Evolutionary conservation across 2,888 invertebrate genomes (phyloP).

Genomic region (Oxyscelio sp.): DNA sequence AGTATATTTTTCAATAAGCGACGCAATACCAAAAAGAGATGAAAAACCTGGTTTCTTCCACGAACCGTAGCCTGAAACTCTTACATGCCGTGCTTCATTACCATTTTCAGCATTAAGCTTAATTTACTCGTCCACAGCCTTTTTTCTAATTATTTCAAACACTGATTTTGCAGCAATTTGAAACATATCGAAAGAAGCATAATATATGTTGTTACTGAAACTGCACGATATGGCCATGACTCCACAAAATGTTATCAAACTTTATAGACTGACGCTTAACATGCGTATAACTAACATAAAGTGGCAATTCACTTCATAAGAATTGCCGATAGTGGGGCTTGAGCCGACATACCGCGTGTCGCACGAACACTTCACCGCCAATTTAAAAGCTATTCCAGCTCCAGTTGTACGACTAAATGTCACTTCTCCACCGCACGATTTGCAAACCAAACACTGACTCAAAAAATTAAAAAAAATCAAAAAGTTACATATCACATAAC

Average conservation of each 20-base stretch:
- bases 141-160: conserved; percentile 22
- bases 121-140: conserved; percentile 31
- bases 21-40: conserved; percentile 34
- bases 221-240: conserved; percentile 16
- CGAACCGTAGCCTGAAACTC: conserved; percentile 14
- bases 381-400: too few relatives aligned
- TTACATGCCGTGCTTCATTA: conserved; percentile 13
- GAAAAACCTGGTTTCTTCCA: conserved; percentile 31
- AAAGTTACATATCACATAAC: too few relatives aligned
- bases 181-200: conserved; percentile 17
- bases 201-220: conserved; percentile 30
- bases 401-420: not conserved
- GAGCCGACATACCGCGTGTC: not conserved
- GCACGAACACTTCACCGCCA: not conserved
- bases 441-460: too few relatives aligned
- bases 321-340: not conserved
- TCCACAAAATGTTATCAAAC: not conserved
- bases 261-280: too few relatives aligned
- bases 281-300: too few relatives aligned
- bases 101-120: conserved; percentile 34
- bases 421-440: not conserved
- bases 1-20: too few relatives aligned
- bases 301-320: not conserved
- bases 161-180: conserved; percentile 37
- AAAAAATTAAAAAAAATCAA: not conserved